Evolutionary conservation across 1,140 invertebrate genomes (phyloP).

Genomic region (Oedothorax gibbosus): DNA sequence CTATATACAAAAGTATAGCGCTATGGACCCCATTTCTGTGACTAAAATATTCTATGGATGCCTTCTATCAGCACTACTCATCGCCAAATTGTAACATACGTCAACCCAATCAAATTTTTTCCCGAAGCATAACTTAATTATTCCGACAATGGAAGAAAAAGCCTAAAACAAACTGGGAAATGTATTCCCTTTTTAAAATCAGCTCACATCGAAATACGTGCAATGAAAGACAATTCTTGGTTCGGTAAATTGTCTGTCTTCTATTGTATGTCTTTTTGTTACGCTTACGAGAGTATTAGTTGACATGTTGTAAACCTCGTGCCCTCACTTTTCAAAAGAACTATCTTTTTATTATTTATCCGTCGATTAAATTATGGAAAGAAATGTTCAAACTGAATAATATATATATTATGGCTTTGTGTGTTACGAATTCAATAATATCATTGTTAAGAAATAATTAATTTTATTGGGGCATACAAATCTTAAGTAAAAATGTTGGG

Average conservation of each 20-base stretch:
- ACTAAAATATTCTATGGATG: conserved; percentile 34
- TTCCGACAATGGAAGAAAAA: conserved; percentile 28
- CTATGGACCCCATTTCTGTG: background rate
- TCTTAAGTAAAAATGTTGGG: no score
- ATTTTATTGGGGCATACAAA: no score
- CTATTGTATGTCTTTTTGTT: background rate
- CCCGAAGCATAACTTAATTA: conserved; percentile 53
- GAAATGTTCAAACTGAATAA: no score
- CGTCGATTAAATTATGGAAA: background rate
- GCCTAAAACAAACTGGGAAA: conserved; percentile 1
- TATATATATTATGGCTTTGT: no score
- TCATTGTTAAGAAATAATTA: no score
- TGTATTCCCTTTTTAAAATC: conserved; percentile 16
- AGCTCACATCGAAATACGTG: conserved; percentile 34
- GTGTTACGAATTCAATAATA: no score
- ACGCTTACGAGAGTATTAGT: conserved; percentile 11
- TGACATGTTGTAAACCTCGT: conserved; percentile 10
- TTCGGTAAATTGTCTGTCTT: background rate
- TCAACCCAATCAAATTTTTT: conserved; percentile 39
- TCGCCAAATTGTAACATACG: conserved; percentile 2
- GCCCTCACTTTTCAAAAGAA: conserved; percentile 1
- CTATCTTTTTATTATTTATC: background rate
- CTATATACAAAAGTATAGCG: no score
- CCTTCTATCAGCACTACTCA: background rate
- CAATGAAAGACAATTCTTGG: conserved; percentile 9